These are phyloP conservation scores for Apodemia zela DNA, from an alignment of 2,888 invertebrate genomes.

Conservation along the genomic window DNA sequence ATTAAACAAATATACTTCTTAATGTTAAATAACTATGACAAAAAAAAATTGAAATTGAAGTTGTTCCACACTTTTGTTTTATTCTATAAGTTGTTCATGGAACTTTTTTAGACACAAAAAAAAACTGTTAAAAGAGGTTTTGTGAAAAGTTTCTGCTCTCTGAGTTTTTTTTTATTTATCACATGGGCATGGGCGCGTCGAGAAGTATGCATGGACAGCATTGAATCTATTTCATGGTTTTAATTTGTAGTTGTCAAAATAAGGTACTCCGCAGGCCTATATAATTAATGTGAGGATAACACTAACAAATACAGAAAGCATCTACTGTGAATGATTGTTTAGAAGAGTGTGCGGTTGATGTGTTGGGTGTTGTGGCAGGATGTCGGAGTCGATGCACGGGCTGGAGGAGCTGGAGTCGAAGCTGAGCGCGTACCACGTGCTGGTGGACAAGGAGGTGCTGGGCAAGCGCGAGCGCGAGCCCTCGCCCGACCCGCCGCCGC, in stretches of 20 bases:
- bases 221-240: not conserved
- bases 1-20: too few species aligned
- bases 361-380: conserved; percentile 47
- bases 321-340: not conserved
- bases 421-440: conserved; percentile 88
- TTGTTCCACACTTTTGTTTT: too few species aligned
- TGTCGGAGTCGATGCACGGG: conserved; percentile 85
- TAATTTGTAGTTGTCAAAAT: not conserved
- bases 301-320: not conserved
- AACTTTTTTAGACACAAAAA: too few species aligned
- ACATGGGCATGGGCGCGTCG: not conserved
- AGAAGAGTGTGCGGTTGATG: not conserved
- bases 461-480: conserved; percentile 67
- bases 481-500: conserved; percentile 69
- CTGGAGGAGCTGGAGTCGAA: conserved; percentile 88
- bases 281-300: not conserved
- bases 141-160: too few species aligned
- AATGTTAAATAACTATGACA: too few species aligned
- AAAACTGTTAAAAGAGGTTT: too few species aligned
- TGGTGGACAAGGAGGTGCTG: conserved; percentile 83
- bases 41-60: too few species aligned
- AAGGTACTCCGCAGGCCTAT: not conserved
- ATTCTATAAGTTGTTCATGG: too few species aligned
- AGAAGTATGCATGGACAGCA: not conserved
- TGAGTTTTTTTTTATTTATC: too few species aligned